These are phyloP conservation scores for Trichogramma pretiosum DNA, from an alignment of 1,140 invertebrate genomes.

Conservation along the genomic window DNA sequence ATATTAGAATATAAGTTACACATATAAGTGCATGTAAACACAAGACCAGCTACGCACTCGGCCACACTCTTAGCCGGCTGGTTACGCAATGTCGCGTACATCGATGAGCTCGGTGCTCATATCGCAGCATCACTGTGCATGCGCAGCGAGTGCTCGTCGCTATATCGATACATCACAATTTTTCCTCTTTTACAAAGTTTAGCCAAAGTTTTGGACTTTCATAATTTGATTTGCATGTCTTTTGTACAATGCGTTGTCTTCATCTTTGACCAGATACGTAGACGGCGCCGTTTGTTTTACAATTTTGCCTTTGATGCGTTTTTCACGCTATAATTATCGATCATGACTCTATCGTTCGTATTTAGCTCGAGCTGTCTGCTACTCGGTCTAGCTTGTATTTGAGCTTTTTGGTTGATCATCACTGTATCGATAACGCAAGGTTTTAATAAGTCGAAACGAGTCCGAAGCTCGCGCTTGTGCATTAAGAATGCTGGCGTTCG, in stretches of 20 bases:
- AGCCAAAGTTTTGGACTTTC: neutral
- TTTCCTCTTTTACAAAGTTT: neutral
- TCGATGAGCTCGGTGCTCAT: no score
- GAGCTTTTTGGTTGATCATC: no score
- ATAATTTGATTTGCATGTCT: neutral
- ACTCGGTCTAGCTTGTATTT: no score
- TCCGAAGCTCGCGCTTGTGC: neutral
- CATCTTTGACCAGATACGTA: neutral
- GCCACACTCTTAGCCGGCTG: no score
- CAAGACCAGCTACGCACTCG: no score
- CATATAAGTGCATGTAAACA: no score
- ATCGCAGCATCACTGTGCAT: no score
- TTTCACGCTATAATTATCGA: neutral
- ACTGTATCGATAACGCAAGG: no score
- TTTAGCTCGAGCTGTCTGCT: no score
- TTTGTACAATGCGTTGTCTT: neutral
- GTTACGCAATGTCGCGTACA: no score
- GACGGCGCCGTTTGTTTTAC: neutral
- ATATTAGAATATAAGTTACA: no score
- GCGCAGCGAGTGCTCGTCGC: no score
- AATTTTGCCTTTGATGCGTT: neutral
- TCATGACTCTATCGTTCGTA: neutral
- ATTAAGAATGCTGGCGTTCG: neutral
- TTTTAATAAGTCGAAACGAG: neutral
- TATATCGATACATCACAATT: neutral